phyloP scores from a whole-genome alignment of 2,888 invertebrate genomes.

The Erebia aethiops region DNA sequence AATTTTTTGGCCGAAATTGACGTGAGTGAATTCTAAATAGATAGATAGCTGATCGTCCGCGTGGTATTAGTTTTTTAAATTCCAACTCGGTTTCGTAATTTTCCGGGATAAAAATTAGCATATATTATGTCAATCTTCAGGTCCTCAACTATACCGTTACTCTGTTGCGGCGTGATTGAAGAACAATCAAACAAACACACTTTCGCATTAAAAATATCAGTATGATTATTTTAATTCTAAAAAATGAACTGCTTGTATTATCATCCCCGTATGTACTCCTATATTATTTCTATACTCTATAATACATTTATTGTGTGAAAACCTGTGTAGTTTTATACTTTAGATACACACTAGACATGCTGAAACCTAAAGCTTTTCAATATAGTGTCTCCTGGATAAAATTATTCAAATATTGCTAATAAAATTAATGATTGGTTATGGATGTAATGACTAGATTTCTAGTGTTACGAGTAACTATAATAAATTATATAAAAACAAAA shows the following conservation, averaged over 20 bases:
- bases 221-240: no score
- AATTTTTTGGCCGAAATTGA: neutral
- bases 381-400: constrained; percentile 12
- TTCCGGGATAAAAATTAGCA: no score
- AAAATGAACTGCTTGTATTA: neutral
- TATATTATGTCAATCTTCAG: no score
- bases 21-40: no score
- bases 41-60: no score
- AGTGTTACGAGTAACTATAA: neutral
- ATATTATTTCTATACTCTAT: neutral
- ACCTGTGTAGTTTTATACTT: neutral
- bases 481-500: neutral
- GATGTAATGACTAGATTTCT: constrained; percentile 26
- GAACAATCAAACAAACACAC: no score
- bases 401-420: constrained; percentile 37
- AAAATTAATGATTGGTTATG: constrained; percentile 38
- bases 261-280: neutral
- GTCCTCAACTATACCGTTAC: no score
- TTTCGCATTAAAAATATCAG: no score
- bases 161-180: no score
- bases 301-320: neutral
- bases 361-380: neutral
- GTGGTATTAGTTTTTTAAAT: no score
- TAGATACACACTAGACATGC: neutral
- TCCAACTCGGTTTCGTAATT: no score